These are phyloP conservation scores for Peromyscus californicus DNA, from an alignment of 2,113 vertebrate species.

Conservation along the genomic window DNA sequence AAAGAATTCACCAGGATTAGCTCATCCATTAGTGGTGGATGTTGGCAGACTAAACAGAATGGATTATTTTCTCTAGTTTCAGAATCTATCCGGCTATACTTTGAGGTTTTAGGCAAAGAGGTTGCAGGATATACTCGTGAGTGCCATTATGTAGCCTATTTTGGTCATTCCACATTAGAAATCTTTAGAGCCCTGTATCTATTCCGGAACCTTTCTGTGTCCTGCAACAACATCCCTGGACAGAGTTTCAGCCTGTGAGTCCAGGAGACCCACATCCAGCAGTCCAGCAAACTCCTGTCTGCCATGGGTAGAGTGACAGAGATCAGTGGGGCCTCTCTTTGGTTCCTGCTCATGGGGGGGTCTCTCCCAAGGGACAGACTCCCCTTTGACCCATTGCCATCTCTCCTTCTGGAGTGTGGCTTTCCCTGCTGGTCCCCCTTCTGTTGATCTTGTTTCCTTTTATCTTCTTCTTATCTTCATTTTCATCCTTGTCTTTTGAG, in stretches of 20 bases:
- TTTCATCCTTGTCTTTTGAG: not conserved
- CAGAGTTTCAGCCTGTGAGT: not conserved
- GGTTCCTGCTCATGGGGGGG: too few species aligned
- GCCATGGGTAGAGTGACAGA: not conserved
- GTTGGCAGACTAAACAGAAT: not conserved
- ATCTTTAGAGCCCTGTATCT: not conserved
- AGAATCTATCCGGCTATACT: conserved; percentile 15
- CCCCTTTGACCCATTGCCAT: not conserved
- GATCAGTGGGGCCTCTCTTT: not conserved
- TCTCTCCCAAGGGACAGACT: not conserved
- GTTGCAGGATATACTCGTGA: not conserved
- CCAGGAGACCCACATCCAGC: not conserved
- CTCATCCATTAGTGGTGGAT: not conserved
- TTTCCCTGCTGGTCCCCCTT: not conserved
- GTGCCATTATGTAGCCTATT: not conserved
- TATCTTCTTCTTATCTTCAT: not conserved
- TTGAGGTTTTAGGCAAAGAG: conserved; percentile 37
- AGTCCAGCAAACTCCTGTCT: not conserved
- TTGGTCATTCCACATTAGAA: not conserved
- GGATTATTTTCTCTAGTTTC: conserved; percentile 26
- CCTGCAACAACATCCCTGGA: not conserved
- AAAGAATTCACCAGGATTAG: not conserved
- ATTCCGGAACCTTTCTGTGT: not conserved
- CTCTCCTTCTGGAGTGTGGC: not conserved
- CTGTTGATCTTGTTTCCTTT: not conserved